These are phyloP conservation scores for Telenomus remus DNA, from an alignment of 1,140 invertebrate genomes.

Conservation along the genomic window DNA sequence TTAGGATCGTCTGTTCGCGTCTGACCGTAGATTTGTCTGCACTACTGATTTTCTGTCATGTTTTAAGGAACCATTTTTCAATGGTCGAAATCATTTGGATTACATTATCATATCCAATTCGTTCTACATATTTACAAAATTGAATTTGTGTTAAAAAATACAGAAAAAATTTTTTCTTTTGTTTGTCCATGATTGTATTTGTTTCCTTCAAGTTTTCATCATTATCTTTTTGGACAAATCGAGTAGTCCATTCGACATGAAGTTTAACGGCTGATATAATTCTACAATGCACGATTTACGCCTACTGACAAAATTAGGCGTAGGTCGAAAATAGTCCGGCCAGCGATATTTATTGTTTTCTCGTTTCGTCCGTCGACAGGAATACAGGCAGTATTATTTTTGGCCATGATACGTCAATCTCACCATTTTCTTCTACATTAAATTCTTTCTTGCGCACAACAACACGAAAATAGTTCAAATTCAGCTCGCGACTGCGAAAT, in stretches of 20 bases:
- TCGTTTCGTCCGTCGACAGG: conserved; percentile 41
- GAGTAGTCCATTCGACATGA: background rate
- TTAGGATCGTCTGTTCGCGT: background rate
- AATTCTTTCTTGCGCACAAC: conserved; percentile 43
- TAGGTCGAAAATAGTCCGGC: conserved; percentile 36
- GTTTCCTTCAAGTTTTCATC: too few species aligned
- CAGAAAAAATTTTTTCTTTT: too few species aligned
- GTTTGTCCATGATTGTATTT: too few species aligned
- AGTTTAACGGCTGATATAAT: conserved; percentile 14
- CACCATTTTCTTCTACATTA: conserved; percentile 41
- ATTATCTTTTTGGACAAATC: too few species aligned
- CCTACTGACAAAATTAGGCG: conserved; percentile 22
- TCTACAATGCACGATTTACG: conserved; percentile 24
- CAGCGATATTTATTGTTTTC: conserved; percentile 55
- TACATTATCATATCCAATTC: too few species aligned
- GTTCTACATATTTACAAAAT: too few species aligned
- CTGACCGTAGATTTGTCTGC: conserved; percentile 13
- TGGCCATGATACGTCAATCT: conserved; percentile 51
- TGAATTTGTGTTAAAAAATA: too few species aligned
- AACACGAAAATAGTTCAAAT: conserved; percentile 35
- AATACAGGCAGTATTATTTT: conserved; percentile 50
- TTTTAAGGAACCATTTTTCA: background rate
- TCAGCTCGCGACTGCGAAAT: too few species aligned
- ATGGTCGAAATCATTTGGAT: too few species aligned
- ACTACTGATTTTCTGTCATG: conserved; percentile 24